Base-by-base conservation (phyloP, 1,140 invertebrate species). In the Ceratoteleas bidentatus region DNA sequence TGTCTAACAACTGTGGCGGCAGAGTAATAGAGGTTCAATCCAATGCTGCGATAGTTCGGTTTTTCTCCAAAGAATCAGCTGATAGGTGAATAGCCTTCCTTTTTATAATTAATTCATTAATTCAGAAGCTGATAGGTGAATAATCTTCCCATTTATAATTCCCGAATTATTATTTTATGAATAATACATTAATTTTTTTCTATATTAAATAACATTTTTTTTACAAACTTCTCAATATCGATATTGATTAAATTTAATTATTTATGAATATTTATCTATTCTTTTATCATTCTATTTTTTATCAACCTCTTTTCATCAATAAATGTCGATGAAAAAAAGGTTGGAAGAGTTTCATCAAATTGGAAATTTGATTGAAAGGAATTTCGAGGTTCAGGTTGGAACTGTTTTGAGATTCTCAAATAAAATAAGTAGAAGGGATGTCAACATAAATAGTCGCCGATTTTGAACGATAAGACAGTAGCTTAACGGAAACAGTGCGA, bases 1-100 rank as follows among this genome's bases (percentile, higher is more conserved):
- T 97, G 36, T 95, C 95, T 2, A 94, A 95, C 80, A 97, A 97
- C 89, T 97, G 95, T 88, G 96, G 96, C 9, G 96, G 96, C 10
- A 94, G 94, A 81, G 95, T 97, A 10, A 85, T 95, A 0, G 88
- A 92, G 74, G 91, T 97, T 13, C 92, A 92, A 11, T 92, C 93
- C 14, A 93, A 93, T 54, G 93, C 92, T 72, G 96, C 96, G n/a
- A 91, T 94, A 68, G 85, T 97, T 54, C 92, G 93, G 70, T 97
- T 97, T 91, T 92, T 93, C 49, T 95, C 93, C 34, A 91, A 93
- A 57, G 94, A 95, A 85, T 93, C 93, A 84, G 95, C 96, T 73
- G 90, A 93, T 34, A 95, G 96, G 96, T 97, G 92, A 50, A 72
- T 77, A 43, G 49, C 54, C 65, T 49, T n/a, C n/a, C n/a, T 62